phyloP scores from a whole-genome alignment of 2,113 vertebrate genomes.

The Pelvicachromis taeniatus region DNA sequence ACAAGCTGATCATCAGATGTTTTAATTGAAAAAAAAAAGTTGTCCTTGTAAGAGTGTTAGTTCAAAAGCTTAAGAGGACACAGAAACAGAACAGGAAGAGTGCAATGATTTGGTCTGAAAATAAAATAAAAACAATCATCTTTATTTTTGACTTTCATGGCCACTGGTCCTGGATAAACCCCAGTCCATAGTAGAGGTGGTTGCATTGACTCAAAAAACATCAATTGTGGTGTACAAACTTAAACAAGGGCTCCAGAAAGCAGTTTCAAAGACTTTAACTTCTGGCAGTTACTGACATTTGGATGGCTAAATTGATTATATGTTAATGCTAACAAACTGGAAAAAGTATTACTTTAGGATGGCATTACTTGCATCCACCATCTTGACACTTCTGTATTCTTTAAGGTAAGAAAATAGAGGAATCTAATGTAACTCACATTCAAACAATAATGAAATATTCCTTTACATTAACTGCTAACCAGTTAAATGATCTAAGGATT shows the following conservation, averaged over 20 bases:
- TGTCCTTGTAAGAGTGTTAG: background rate
- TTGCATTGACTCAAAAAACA: background rate
- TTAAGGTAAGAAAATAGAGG: background rate
- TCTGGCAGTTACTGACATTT: background rate
- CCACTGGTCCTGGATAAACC: background rate
- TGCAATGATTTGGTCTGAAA: background rate
- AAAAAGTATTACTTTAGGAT: background rate
- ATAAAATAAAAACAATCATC: background rate
- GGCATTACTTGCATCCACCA: background rate
- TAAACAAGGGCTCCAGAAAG: background rate
- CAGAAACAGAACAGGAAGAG: background rate
- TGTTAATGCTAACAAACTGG: background rate
- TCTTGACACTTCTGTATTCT: background rate
- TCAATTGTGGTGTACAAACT: background rate
- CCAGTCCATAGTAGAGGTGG: background rate
- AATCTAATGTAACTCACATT: background rate
- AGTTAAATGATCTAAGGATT: background rate
- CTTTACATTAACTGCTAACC: background rate
- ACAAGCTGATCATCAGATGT: background rate
- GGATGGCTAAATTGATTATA: background rate
- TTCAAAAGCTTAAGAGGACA: background rate
- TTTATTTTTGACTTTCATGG: background rate
- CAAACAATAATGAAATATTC: background rate
- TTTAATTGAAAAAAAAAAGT: background rate
- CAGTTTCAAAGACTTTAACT: background rate